These are phyloP conservation scores for Apocheima hispidaria DNA, from an alignment of 2,888 invertebrate species.

Conservation along the genomic window DNA sequence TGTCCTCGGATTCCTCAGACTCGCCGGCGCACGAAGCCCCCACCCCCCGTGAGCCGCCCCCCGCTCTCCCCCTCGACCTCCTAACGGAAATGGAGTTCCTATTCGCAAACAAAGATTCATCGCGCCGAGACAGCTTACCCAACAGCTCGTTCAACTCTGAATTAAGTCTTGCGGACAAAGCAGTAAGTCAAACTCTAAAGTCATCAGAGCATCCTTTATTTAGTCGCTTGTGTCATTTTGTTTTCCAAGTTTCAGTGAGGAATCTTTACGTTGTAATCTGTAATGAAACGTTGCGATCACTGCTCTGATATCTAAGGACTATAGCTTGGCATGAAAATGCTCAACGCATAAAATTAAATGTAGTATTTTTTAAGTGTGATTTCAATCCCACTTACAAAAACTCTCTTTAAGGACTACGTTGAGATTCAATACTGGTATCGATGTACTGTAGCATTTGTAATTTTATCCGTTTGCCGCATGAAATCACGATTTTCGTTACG, in stretches of 20 bases:
- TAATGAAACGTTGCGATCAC: neutral
- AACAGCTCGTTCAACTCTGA: constrained; percentile 63
- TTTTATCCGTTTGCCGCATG: constrained; percentile 47
- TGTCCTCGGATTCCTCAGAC: constrained; percentile 75
- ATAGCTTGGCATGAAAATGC: neutral
- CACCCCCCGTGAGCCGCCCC: constrained; percentile 59
- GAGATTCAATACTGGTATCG: constrained; percentile 21
- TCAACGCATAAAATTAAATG: neutral
- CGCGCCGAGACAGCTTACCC: constrained; percentile 69
- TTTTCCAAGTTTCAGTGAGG: constrained; percentile 5
- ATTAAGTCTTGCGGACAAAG: constrained; percentile 68
- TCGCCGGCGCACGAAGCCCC: constrained; percentile 63
- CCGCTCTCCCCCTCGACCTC: constrained; percentile 72
- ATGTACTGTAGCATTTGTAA: constrained; percentile 50
- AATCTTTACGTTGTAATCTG: neutral
- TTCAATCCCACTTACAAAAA: no score
- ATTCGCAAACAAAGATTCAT: constrained; percentile 62
- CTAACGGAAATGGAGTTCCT: constrained; percentile 79
- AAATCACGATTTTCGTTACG: constrained; percentile 55
- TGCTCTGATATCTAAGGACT: neutral
- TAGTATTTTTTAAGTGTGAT: no score
- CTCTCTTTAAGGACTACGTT: neutral
- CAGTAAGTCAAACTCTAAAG: constrained; percentile 61
- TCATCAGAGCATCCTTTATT: constrained; percentile 29
- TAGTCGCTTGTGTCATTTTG: constrained; percentile 34